Evolutionary conservation across 2,797 vertebrate species (phyloP).

Genomic region (Potorous gilbertii): DNA sequence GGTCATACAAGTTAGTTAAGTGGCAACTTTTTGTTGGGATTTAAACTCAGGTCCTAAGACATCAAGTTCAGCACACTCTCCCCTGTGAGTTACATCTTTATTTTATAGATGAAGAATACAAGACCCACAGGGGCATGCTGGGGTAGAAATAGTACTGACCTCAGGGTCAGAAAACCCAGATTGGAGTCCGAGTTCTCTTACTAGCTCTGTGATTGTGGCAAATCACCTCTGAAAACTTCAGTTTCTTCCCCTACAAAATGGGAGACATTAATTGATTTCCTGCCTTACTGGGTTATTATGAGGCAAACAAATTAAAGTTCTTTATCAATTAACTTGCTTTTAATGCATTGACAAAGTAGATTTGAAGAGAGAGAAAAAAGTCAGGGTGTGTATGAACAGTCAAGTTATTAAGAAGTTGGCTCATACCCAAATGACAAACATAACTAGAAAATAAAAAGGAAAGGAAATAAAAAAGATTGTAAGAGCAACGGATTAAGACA

Average conservation of each 20-base stretch:
- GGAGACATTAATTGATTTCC: neutral
- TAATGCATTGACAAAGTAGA: neutral
- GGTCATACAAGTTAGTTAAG: neutral
- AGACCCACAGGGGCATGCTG: neutral
- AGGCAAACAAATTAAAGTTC: neutral
- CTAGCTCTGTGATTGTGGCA: neutral
- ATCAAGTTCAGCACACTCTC: neutral
- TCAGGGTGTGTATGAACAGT: too few relatives aligned
- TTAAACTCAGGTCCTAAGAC: neutral
- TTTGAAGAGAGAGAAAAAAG: slow-evolving; percentile 13
- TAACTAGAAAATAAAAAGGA: neutral
- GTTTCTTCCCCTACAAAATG: neutral
- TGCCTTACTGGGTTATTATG: neutral
- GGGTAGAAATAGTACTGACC: neutral
- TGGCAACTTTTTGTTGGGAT: neutral
- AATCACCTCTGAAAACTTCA: neutral
- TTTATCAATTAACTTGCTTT: neutral
- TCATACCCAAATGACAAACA: neutral
- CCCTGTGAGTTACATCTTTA: neutral
- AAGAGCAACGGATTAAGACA: neutral
- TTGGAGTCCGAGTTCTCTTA: neutral
- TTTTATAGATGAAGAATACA: neutral
- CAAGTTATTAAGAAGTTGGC: neutral
- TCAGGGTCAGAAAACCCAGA: neutral
- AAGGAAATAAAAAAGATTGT: neutral